Evolutionary conservation across 2,113 vertebrate species (phyloP), one percentile per base, ranked within the genome.

Genomic region (Eupsittula cactorum): DNA sequence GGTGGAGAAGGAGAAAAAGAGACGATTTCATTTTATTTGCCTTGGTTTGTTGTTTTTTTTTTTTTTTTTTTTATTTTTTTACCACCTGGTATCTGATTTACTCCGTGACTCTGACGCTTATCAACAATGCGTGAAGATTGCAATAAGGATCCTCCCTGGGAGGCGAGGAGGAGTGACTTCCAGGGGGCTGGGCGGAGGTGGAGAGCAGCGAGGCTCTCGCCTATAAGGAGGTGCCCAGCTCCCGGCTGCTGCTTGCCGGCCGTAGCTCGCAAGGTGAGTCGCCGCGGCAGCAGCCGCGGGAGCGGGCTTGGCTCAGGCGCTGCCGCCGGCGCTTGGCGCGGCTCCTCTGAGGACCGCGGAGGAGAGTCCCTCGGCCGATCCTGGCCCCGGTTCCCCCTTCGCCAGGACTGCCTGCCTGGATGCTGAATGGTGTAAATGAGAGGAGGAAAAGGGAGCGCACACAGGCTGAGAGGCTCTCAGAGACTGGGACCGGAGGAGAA

Each of bases 161-260:
- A 93, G 86, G 93, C 90, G 91, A 96, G 97, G 95, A 97, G 96
- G 96, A 95, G 95, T 91, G 95, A 95, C 89, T 95, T 95, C 74
- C 87, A 95, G 95, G 94, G 96, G 95, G 94, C 90, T 96, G 93
- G 97, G 95, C 86, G 97, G 97, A 97, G 98, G 98, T 46, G 97
- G 97, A 93, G 95, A 81, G 90, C 88, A 41, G 94, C 24, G 44
- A 95, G 73, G 91, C 25, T 49, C 77, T 86, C 94, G 92, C 97
- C 98, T 98, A 98, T 98, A 98, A 98, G 98, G 98, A 97, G 98
- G 97, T 97, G 97, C 97, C 94, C 97, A 77, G 96, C 49, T 27
- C 93, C 46, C 42, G 31, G 28, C 84, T 77, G 94, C 95, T 19
- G 97, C 94, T 93, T 97, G 83, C 81, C 86, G 11, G 65, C 47